These are phyloP conservation scores for Eubasilissa splendida DNA, from an alignment of 2,888 invertebrate species.

Conservation along the genomic window DNA sequence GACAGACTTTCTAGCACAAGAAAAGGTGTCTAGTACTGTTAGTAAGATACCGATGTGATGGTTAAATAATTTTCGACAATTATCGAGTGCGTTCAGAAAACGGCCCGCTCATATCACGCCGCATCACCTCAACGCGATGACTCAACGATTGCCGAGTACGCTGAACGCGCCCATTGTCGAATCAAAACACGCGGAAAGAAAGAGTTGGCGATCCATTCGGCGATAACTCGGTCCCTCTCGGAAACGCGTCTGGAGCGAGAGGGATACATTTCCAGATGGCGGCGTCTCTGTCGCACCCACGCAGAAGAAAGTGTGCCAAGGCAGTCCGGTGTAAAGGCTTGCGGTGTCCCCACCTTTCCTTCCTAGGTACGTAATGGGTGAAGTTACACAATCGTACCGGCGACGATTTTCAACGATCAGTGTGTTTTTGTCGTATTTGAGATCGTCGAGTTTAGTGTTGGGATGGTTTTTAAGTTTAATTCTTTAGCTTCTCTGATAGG, in stretches of 20 bases:
- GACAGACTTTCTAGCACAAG: too few relatives aligned
- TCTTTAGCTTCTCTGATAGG: slow-evolving; percentile 11
- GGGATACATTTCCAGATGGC: not conserved
- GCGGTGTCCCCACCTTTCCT: slow-evolving; percentile 54
- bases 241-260: slow-evolving; percentile 32
- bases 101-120: too few relatives aligned
- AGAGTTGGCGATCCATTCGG: not conserved
- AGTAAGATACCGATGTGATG: too few relatives aligned
- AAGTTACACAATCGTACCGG: not conserved
- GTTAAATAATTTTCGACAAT: too few relatives aligned
- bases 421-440: not conserved
- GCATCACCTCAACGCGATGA: not conserved
- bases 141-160: not conserved
- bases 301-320: slow-evolving; percentile 58
- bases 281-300: slow-evolving; percentile 41
- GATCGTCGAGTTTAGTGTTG: not conserved
- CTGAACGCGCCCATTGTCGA: too few relatives aligned
- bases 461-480: not conserved
- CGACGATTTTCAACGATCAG: not conserved
- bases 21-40: too few relatives aligned
- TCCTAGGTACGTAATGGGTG: slow-evolving; percentile 40
- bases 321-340: slow-evolving; percentile 53
- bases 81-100: too few relatives aligned
- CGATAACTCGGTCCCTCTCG: slow-evolving; percentile 4
- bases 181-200: too few relatives aligned